Conservation (phyloP, 2,113 vertebrate genomes). For the Recurvirostra avosetta region DNA sequence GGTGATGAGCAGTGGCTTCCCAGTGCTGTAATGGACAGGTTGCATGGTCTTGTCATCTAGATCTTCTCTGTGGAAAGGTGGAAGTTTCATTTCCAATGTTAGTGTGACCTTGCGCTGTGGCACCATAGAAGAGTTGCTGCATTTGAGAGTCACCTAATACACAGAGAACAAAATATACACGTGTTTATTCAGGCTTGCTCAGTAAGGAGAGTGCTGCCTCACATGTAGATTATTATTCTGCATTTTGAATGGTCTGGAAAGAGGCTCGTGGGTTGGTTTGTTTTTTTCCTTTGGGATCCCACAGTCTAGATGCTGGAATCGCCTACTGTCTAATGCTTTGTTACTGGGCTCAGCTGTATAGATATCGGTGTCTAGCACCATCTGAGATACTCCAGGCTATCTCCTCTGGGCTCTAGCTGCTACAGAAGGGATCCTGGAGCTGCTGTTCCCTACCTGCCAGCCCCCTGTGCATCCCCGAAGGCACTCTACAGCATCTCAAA, state of each 20-base stretch:
- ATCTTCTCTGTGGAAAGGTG: not conserved
- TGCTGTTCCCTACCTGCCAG: not conserved
- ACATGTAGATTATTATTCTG: not conserved
- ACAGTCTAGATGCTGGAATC: not conserved
- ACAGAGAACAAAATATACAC: rapidly evolving
- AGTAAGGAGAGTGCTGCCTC: not conserved
- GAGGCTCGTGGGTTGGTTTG: not conserved
- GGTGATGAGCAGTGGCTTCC: not conserved
- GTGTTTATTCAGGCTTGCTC: not conserved
- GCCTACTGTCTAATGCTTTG: not conserved
- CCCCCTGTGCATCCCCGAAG: not conserved
- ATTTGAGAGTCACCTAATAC: not conserved
- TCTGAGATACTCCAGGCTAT: not conserved
- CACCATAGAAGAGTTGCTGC: not conserved
- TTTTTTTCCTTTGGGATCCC: not conserved
- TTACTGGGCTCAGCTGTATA: not conserved
- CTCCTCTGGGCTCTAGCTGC: not conserved
- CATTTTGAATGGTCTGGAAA: not conserved
- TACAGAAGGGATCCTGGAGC: not conserved
- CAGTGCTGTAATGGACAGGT: not conserved
- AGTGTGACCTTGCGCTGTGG: not conserved
- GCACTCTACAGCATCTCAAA: not conserved
- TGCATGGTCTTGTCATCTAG: not conserved
- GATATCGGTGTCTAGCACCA: not conserved
- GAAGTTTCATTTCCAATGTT: not conserved